Conservation (phyloP, 1,140 invertebrate genomes). For the Venustaconcha ellipsiformis region DNA sequence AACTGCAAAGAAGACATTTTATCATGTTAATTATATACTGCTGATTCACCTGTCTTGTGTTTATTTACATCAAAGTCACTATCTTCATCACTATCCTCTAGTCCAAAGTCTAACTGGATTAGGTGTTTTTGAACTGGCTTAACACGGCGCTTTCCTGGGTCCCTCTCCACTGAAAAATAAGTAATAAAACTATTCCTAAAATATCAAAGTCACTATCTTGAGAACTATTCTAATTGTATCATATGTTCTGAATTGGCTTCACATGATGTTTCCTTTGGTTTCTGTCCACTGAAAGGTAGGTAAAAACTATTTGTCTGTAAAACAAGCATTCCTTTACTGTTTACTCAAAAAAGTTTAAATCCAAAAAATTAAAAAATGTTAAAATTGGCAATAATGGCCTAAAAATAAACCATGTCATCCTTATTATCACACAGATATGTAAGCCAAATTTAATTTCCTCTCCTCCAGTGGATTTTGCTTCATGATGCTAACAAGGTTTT, state of each 20-base stretch:
- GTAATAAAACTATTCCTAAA: too few species aligned
- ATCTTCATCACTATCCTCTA: slow-evolving; percentile 94
- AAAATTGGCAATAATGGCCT: too few species aligned
- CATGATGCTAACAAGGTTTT: too few species aligned
- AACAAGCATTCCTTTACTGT: too few species aligned
- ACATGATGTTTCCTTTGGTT: slow-evolving; percentile 88
- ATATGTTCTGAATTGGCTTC: slow-evolving; percentile 75
- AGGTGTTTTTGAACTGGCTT: slow-evolving; percentile 77
- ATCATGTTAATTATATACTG: slow-evolving; percentile 5
- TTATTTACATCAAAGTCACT: slow-evolving; percentile 88
- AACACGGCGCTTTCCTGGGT: slow-evolving; percentile 86
- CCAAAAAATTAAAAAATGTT: too few species aligned
- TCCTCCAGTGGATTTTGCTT: too few species aligned
- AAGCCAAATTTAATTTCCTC: too few species aligned
- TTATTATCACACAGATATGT: too few species aligned
- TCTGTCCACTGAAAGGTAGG: slow-evolving; percentile 77
- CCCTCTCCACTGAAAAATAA: slow-evolving; percentile 79
- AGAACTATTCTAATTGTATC: slow-evolving; percentile 87
- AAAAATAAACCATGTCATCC: too few species aligned
- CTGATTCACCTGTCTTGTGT: slow-evolving; percentile 1
- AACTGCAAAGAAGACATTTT: neutral
- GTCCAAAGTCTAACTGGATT: slow-evolving; percentile 82
- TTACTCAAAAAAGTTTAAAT: too few species aligned
- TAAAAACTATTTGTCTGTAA: too few species aligned
- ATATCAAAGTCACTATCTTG: slow-evolving; percentile 72